Evolutionary conservation across 2,888 invertebrate species (phyloP), one percentile per base, ranked within the genome.

Genomic region (Odontomyia ornata): DNA sequence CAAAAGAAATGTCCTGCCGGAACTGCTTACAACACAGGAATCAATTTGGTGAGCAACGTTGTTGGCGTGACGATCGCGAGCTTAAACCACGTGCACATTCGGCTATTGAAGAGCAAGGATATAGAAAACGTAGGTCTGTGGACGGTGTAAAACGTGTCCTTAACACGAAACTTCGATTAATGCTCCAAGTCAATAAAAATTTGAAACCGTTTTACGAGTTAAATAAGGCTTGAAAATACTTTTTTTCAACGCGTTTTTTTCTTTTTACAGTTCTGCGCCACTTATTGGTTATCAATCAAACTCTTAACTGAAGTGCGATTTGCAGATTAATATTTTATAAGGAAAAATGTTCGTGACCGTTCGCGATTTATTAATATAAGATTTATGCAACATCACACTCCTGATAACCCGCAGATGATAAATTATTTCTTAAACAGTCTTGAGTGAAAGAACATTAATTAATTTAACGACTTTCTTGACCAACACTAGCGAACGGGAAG

Each of bases 31-130:
- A 36, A 4, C 4, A 18, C n/a, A 52, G 52, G 52, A 9, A 52
- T 4, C 7, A 52, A 13, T 4, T n/a, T 52, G n/a, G 15, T 28
- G 36, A 71, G 46, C 72, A 72, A 64, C 21, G 11, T 36, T 28
- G 43, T 77, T 77, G 11, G n/a, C 56, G 65, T 28, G 71, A 64
- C 43, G 60, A 65, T 71, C 27, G 57, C 13, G 1, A 23, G 75
- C 62, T 71, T 60, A 76, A 77, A 79, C 77, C 76, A 78, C 77
- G 78, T 80, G 81, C 80, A 80, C 81, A 81, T 81, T 80, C 80
- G 81, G 78, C 52, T 52, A 13, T 15, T 52, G 7, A 52, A 52
- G 4, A 18, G 52, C 52, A 52, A 52, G 52, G 36, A 36, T 3
- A 3, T 36, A n/a, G n/a, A n/a, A 15, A 52, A 52, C 52, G 52